These are phyloP conservation scores for Cheumatopsyche charites DNA, from an alignment of 1,140 invertebrate species.

Conservation along the genomic window DNA sequence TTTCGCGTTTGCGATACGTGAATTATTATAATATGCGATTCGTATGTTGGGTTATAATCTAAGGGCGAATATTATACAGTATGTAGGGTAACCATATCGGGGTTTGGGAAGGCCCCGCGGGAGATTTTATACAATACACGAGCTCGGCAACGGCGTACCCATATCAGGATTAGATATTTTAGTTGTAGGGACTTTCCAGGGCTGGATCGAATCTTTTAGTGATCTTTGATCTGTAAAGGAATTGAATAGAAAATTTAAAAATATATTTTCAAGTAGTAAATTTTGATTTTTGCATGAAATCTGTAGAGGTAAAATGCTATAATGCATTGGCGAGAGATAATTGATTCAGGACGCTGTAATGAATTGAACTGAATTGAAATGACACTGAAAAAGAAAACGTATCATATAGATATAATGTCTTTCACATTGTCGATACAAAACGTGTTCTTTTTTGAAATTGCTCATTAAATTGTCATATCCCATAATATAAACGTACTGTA, in stretches of 20 bases:
- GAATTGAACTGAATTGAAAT: too few species aligned
- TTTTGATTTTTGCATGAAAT: too few species aligned
- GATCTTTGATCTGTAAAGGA: not conserved
- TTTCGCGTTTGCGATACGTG: slow-evolving; percentile 15
- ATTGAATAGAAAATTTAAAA: not conserved
- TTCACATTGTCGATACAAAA: too few species aligned
- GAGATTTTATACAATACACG: slow-evolving; percentile 43
- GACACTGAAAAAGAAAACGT: too few species aligned
- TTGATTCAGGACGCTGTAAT: too few species aligned
- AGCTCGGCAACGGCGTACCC: slow-evolving; percentile 18
- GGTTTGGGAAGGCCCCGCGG: slow-evolving; percentile 39
- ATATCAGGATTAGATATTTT: slow-evolving; percentile 40
- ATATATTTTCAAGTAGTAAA: not conserved
- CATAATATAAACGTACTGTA: too few species aligned
- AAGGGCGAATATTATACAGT: slow-evolving; percentile 4
- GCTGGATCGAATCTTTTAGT: not conserved
- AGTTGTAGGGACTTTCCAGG: slow-evolving; percentile 28
- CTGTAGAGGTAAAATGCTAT: too few species aligned
- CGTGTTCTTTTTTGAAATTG: too few species aligned
- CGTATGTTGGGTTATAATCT: not conserved
- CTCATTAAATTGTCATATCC: too few species aligned
- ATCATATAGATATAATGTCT: too few species aligned
- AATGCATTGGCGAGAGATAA: too few species aligned
- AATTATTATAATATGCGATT: not conserved
- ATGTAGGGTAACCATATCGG: slow-evolving; percentile 35